Evolutionary conservation across 2,888 invertebrate genomes (phyloP), one percentile per base, ranked within the genome.

Genomic region (Xestobium rufovillosum): DNA sequence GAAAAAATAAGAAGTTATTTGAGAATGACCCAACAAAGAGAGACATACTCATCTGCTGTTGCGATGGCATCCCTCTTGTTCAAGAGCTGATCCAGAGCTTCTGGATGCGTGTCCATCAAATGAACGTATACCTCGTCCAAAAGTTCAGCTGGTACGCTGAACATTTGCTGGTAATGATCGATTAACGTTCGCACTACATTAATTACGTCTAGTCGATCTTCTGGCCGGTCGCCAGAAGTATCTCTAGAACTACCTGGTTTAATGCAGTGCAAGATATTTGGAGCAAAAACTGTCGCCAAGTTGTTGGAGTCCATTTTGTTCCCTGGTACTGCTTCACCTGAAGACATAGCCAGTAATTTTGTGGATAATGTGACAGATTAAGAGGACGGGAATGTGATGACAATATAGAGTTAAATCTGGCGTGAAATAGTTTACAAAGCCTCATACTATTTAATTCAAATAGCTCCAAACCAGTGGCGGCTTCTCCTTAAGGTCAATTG

Each of bases 221-320:
- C 80, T 15, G 84, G 78, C 51, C 83, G 73, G 52, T 85, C 83
- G 17, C 76, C 43, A 25, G 45, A 34, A 12, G 40, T 39, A 17
- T 65, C 65, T 43, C 63, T 64, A 3, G 54, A 47, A 31, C 45
- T 53, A 28, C 62, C 52, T 3, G 81, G 74, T 51, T 79, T 80
- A 48, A 81, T 76, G 55, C 77, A 79, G 56, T 91, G 89, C 36
- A 95, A 73, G 53, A 95, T 85, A 56, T 92, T 95, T 0, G 95
- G 95, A 2, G 94, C 94, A 64, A 95, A 90, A 25, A 95, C 77
- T 1, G 91, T 94, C 0, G 95, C 94, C 44, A 95, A 68, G 64
- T 94, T 95, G 34, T 80, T 83, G 28, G 86, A 80, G 63, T 92
- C 89, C 95, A 95, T 95, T 70, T 87, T 90, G 68, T 94, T 94